phyloP scores from a whole-genome alignment of 2,113 vertebrate genomes.

The Nothocercus julius region DNA sequence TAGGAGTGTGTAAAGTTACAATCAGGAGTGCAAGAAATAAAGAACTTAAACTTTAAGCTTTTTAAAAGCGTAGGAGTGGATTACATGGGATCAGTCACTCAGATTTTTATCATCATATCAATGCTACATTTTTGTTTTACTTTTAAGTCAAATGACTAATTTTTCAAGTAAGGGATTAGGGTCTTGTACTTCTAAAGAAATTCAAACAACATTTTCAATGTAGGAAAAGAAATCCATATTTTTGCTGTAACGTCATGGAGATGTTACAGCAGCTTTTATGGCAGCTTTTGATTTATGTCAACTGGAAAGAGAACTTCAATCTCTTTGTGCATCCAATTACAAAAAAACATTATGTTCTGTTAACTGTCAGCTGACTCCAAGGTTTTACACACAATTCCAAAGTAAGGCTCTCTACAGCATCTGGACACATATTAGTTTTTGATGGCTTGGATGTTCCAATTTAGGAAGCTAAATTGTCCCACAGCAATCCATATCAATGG shows the following conservation, averaged over 20 bases:
- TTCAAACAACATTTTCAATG: conserved; percentile 12
- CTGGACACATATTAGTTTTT: conserved; percentile 57
- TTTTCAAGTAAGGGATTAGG: background rate
- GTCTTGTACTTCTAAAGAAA: conserved; percentile 47
- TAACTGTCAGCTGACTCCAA: conserved; percentile 51
- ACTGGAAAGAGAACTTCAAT: conserved; percentile 34
- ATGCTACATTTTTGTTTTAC: background rate
- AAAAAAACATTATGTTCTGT: background rate
- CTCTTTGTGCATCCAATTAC: conserved; percentile 54
- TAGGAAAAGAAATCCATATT: conserved; percentile 44
- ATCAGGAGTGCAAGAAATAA: conserved; percentile 71
- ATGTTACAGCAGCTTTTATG: background rate
- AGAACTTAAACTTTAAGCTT: conserved; percentile 62
- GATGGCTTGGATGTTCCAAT: conserved; percentile 67
- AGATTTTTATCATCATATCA: conserved; percentile 22
- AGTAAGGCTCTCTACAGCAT: conserved; percentile 61
- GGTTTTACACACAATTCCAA: conserved; percentile 16
- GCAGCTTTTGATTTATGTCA: background rate
- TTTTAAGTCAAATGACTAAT: conserved; percentile 9
- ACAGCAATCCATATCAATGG: conserved; percentile 51
- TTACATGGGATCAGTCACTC: conserved; percentile 20
- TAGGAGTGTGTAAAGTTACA: conserved; percentile 69
- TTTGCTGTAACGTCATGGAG: background rate
- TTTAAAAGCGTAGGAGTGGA: conserved; percentile 46
- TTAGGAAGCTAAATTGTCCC: conserved; percentile 37